Evolutionary conservation across 2,888 invertebrate species (phyloP).

Genomic region (Nysson spinosus): DNA sequence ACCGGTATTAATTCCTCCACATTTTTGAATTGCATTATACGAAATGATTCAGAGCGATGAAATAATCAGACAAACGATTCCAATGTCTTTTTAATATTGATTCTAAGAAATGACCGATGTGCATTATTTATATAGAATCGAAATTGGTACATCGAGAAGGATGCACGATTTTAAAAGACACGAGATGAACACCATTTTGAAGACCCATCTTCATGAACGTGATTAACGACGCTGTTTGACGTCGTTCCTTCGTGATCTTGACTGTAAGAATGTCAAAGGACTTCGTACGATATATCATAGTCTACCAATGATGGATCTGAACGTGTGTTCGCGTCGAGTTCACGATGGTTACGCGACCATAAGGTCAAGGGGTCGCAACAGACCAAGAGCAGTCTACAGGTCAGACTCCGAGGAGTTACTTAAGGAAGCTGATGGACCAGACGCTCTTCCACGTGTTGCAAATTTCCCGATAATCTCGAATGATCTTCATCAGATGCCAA

Average conservation of each 20-base stretch:
- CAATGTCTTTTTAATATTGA: conserved; percentile 18
- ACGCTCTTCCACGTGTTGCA: conserved; percentile 61
- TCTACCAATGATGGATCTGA: conserved; percentile 65
- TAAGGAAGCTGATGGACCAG: conserved; percentile 67
- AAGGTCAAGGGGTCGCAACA: conserved; percentile 80
- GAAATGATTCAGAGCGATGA: conserved; percentile 8
- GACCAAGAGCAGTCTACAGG: conserved; percentile 70
- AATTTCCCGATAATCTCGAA: conserved; percentile 56
- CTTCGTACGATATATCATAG: not conserved
- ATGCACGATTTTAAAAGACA: not conserved
- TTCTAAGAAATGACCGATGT: conserved; percentile 18
- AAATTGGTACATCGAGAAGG: not conserved
- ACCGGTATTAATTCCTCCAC: too few relatives aligned
- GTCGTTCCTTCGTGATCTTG: not conserved
- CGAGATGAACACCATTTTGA: not conserved
- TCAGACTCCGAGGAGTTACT: conserved; percentile 70
- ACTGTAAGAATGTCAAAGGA: conserved; percentile 18
- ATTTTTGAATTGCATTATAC: conserved; percentile 19
- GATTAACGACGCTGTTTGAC: conserved; percentile 2
- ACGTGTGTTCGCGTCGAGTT: conserved; percentile 79
- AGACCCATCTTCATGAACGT: conserved; percentile 1
- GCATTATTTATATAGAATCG: too few relatives aligned
- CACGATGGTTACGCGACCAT: conserved; percentile 95
- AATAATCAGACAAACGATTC: conserved; percentile 17
- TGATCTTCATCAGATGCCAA: conserved; percentile 61